Evolutionary conservation across 2,888 invertebrate genomes (phyloP).

Genomic region (Ectemnius cavifrons): DNA sequence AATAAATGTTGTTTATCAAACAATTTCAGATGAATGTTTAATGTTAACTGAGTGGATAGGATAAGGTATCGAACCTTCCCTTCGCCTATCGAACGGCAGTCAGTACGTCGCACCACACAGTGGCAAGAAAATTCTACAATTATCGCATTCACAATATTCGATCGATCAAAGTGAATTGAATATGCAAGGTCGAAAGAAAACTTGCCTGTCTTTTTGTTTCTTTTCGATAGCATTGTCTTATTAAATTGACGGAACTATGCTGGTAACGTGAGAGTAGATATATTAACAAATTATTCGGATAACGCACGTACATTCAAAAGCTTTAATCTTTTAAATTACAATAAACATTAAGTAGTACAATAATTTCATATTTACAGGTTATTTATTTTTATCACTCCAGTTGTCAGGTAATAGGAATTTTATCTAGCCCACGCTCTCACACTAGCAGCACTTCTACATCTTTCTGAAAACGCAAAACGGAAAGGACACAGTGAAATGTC

Average conservation of each 20-base stretch:
- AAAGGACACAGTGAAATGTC: not conserved
- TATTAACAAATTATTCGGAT: slow-evolving; percentile 46
- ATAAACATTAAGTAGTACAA: slow-evolving; percentile 73
- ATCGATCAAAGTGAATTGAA: no score
- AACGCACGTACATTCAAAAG: slow-evolving; percentile 70
- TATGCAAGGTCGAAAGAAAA: no score
- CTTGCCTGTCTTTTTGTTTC: no score
- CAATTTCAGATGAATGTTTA: no score
- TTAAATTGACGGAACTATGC: no score
- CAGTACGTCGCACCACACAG: no score
- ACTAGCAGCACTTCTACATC: slow-evolving; percentile 44
- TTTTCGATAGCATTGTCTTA: no score
- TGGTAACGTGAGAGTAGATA: slow-evolving; percentile 48
- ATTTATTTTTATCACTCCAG: slow-evolving; percentile 63
- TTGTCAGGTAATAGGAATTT: slow-evolving; percentile 64
- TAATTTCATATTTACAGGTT: slow-evolving; percentile 71
- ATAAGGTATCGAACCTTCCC: no score
- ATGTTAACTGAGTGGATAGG: no score
- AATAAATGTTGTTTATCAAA: slow-evolving; percentile 23
- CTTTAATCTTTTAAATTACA: slow-evolving; percentile 75
- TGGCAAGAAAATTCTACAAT: no score
- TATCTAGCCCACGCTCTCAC: slow-evolving; percentile 49
- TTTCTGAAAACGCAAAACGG: slow-evolving; percentile 38
- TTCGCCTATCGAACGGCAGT: no score
- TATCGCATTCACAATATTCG: no score